Evolutionary conservation across 2,797 vertebrate species (phyloP).

Genomic region (Microchirus variegatus): DNA sequence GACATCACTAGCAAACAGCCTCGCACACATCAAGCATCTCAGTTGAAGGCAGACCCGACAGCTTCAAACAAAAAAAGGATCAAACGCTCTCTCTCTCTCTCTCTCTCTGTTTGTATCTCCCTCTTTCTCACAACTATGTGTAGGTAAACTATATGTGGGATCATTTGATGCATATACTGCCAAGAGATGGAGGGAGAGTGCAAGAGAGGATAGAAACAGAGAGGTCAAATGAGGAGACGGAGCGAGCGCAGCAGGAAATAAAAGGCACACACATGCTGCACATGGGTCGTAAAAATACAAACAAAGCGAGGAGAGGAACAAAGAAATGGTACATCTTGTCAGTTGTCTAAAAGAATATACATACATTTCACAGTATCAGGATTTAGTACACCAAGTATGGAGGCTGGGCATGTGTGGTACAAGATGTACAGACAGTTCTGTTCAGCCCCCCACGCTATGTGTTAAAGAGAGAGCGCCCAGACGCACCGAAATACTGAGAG

Average conservation of each 20-base stretch:
- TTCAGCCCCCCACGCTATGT: conserved; percentile 16
- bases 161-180: conserved; percentile 44
- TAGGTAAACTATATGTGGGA: conserved; percentile 39
- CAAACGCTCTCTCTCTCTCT: conserved; percentile 22
- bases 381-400: neutral
- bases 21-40: conserved; percentile 40
- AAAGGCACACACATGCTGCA: neutral
- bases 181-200: conserved; percentile 19
- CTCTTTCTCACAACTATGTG: too few species aligned
- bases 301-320: neutral
- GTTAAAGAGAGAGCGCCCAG: conserved; percentile 19
- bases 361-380: too few species aligned
- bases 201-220: neutral
- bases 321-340: neutral
- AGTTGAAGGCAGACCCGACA: conserved; percentile 29
- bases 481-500: conserved; percentile 36
- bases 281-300: conserved; percentile 20
- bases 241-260: conserved; percentile 21
- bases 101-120: too few species aligned
- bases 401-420: conserved; percentile 19
- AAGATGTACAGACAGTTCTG: conserved; percentile 54
- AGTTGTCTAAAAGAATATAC: neutral
- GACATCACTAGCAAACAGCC: conserved; percentile 41
- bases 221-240: conserved; percentile 59
- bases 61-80: conserved; percentile 50